A percentile compares a stretch with the other conserved stretches of the same genome.
phyloP scores from a whole-genome alignment of 64 coral and sea anemone species.

The Stichodactyla mertensii region DNA sequence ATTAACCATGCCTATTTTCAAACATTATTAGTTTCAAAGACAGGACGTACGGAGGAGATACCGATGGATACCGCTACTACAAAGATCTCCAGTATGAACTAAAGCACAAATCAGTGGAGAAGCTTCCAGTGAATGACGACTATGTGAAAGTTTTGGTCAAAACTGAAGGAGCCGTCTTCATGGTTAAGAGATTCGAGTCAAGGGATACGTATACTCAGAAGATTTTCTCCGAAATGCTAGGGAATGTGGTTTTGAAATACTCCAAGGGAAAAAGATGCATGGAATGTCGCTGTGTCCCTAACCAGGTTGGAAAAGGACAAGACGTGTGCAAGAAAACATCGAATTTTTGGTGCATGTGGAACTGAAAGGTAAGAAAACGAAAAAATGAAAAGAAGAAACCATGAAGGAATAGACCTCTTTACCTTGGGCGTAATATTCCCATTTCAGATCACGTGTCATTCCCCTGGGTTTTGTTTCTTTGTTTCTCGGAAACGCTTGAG shows the following conservation, averaged over 20 bases:
- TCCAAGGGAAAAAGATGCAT: constrained; percentile 18
- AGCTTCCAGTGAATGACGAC: constrained; percentile 34
- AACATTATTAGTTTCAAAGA: constrained; percentile 46
- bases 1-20: neutral
- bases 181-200: constrained; percentile 45
- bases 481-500: too few relatives aligned
- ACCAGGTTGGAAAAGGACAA: constrained; percentile 60
- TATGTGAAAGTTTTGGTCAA: constrained; percentile 46
- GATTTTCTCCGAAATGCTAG: constrained; percentile 17
- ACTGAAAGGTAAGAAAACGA: neutral
- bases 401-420: too few relatives aligned
- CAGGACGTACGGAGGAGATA: constrained; percentile 30
- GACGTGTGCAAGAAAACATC: constrained; percentile 25
- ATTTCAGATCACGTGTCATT: too few relatives aligned
- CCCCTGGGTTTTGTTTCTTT: too few relatives aligned
- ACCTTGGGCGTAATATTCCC: too few relatives aligned
- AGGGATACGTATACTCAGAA: neutral
- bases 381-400: too few relatives aligned
- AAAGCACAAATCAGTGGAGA: constrained; percentile 11
- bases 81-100: neutral
- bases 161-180: constrained; percentile 54
- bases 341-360: neutral
- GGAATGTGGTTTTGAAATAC: constrained; percentile 12
- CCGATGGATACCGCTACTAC: constrained; percentile 15
- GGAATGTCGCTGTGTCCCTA: constrained; percentile 34